phyloP scores from a whole-genome alignment of 92 coral and sea anemone species.

The Actinernus sp. region DNA sequence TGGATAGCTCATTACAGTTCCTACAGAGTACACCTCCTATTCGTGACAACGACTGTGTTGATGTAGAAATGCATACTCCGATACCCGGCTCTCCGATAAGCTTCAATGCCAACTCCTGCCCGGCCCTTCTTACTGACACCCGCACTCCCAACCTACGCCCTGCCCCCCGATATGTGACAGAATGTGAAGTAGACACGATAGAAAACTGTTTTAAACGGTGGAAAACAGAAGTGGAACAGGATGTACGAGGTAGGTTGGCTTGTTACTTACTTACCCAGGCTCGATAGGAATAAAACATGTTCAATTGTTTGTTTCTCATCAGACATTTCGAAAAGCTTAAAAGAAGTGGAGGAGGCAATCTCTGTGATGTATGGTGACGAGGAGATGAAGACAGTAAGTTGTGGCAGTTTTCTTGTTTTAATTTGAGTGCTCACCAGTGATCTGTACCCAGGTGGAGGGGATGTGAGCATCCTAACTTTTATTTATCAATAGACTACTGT shows the following conservation, averaged over 20 bases:
- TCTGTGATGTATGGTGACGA: constrained; percentile 71
- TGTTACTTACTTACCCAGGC: too few species aligned
- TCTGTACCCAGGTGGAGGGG: too few species aligned
- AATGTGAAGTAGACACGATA: constrained; percentile 53
- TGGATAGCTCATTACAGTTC: constrained; percentile 70
- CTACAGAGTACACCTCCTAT: constrained; percentile 62
- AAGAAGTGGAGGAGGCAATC: constrained; percentile 70
- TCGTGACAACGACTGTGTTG: constrained; percentile 45
- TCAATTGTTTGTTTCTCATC: not conserved
- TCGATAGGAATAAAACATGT: not conserved
- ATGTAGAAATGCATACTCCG: constrained; percentile 61
- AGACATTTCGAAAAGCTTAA: constrained; percentile 38
- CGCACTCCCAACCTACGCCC: constrained; percentile 60
- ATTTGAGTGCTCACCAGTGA: too few species aligned
- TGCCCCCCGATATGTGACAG: constrained; percentile 76
- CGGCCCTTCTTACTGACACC: constrained; percentile 40
- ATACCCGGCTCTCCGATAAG: constrained; percentile 65
- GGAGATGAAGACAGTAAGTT: constrained; percentile 75
- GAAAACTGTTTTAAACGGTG: constrained; percentile 72
- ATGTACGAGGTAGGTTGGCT: constrained; percentile 72
- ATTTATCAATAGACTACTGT: too few species aligned
- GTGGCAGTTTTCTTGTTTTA: too few species aligned
- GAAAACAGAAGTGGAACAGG: constrained; percentile 79
- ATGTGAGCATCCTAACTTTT: too few species aligned
- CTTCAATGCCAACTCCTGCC: constrained; percentile 27